Conservation (phyloP, 53 echinoderm and acorn worm species). For the Antedon mediterranea region DNA sequence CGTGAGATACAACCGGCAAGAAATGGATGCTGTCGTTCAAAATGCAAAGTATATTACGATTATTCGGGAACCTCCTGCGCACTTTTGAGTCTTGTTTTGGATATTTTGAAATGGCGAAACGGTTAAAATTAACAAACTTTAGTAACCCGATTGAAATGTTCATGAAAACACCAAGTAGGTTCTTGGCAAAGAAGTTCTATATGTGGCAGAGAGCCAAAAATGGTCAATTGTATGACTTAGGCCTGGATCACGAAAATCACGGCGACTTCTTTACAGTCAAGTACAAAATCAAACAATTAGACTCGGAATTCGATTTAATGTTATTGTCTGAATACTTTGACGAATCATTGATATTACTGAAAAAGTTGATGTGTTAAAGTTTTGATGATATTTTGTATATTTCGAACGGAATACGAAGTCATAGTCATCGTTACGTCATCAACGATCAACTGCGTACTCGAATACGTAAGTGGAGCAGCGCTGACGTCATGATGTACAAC, state of each 20-base stretch:
- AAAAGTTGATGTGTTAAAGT: constrained; percentile 1
- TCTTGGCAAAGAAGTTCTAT: not conserved
- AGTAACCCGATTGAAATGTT: not conserved
- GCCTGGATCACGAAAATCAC: not conserved
- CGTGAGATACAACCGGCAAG: not conserved
- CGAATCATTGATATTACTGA: not conserved
- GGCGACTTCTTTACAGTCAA: not conserved
- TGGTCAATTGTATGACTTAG: not conserved
- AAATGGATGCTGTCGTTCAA: not conserved
- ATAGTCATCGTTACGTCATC: not conserved
- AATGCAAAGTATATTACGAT: not conserved
- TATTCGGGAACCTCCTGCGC: not conserved
- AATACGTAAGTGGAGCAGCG: not conserved
- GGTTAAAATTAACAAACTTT: not conserved
- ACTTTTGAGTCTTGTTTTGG: not conserved
- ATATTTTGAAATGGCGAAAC: not conserved
- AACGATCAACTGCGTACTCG: not conserved
- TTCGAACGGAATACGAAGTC: not conserved
- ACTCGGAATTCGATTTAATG: not conserved
- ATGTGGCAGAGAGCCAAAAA: not conserved
- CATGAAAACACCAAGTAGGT: not conserved
- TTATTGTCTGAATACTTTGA: constrained; percentile 1
- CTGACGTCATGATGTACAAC: not conserved
- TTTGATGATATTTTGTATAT: not conserved
- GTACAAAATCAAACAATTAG: not conserved